Evolutionary conservation across 2,888 invertebrate species (phyloP).

Genomic region (Meta bourneti): DNA sequence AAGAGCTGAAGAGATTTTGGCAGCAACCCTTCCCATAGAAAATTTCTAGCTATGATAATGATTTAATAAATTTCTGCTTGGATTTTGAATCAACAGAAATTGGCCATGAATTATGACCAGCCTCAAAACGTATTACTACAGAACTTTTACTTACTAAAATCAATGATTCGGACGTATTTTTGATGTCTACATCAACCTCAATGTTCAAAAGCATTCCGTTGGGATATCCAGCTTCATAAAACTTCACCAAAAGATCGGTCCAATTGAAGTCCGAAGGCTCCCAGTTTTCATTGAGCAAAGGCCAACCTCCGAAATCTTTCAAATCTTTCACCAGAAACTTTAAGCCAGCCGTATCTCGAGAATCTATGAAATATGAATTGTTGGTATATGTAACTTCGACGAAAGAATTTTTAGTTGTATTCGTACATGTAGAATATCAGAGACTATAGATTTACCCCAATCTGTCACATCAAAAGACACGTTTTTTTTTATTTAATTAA

Average conservation of each 20-base stretch:
- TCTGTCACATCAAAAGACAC: not conserved
- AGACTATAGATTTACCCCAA: not conserved
- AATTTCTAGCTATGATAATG: too few species aligned
- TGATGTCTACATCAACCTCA: constrained; percentile 35
- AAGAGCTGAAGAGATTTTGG: too few species aligned
- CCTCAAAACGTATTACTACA: too few species aligned
- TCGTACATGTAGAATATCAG: not conserved
- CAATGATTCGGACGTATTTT: constrained; percentile 36
- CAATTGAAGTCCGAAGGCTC: constrained; percentile 40
- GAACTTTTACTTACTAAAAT: constrained; percentile 38
- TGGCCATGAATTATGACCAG: too few species aligned
- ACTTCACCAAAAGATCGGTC: constrained; percentile 20
- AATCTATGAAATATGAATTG: not conserved
- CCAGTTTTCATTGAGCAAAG: constrained; percentile 50
- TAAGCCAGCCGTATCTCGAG: constrained; percentile 17
- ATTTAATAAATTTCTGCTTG: too few species aligned
- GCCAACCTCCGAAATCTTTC: constrained; percentile 61
- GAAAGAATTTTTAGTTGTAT: not conserved
- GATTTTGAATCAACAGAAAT: too few species aligned
- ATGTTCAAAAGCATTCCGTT: constrained; percentile 37
- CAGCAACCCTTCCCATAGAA: too few species aligned
- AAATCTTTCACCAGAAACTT: constrained; percentile 40
- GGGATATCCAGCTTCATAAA: constrained; percentile 43
- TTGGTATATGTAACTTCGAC: too few species aligned
- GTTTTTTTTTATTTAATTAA: not conserved